Percentiles rank a stretch among this genome's conserved stretches.
phyloP scores from a whole-genome alignment of 2,888 invertebrate genomes.

The Odontocerum albicorne region DNA sequence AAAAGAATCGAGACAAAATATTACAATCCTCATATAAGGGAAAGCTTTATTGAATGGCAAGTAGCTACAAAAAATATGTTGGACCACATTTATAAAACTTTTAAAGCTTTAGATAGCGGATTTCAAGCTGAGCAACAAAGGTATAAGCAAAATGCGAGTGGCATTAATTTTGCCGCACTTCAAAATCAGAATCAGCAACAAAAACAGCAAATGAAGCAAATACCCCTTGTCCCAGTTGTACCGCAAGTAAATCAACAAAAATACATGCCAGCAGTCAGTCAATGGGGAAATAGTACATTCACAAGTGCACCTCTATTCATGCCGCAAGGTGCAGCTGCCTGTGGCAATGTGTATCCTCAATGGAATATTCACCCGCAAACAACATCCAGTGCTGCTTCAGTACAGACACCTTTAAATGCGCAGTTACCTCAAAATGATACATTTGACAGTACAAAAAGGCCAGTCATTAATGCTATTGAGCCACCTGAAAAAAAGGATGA shows the following conservation, averaged over 20 bases:
- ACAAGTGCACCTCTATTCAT: background rate
- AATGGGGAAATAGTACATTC: constrained; percentile 9
- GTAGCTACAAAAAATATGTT: constrained; percentile 61
- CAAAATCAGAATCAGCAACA: constrained; percentile 14
- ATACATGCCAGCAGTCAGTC: background rate
- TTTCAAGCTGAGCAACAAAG: constrained; percentile 58
- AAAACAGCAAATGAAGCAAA: constrained; percentile 10
- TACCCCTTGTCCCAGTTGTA: background rate
- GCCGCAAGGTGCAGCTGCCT: background rate
- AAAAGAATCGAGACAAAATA: constrained; percentile 63
- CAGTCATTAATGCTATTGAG: background rate
- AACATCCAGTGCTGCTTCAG: background rate
- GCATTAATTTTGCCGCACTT: constrained; percentile 47
- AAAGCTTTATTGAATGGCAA: constrained; percentile 63
- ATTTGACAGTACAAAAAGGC: constrained; percentile 1
- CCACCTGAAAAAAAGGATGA: constrained; percentile 1
- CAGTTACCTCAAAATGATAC: constrained; percentile 14
- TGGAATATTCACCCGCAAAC: constrained; percentile 5
- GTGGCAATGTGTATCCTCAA: constrained; percentile 7
- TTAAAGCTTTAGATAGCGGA: constrained; percentile 60
- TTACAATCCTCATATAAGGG: constrained; percentile 59
- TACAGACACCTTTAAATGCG: background rate
- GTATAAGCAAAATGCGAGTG: constrained; percentile 55
- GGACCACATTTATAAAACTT: constrained; percentile 62
- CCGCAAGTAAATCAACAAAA: background rate